Evolutionary conservation across 2,888 invertebrate species (phyloP), one percentile per base, ranked within the genome.

Genomic region (Drosophila mimica): DNA sequence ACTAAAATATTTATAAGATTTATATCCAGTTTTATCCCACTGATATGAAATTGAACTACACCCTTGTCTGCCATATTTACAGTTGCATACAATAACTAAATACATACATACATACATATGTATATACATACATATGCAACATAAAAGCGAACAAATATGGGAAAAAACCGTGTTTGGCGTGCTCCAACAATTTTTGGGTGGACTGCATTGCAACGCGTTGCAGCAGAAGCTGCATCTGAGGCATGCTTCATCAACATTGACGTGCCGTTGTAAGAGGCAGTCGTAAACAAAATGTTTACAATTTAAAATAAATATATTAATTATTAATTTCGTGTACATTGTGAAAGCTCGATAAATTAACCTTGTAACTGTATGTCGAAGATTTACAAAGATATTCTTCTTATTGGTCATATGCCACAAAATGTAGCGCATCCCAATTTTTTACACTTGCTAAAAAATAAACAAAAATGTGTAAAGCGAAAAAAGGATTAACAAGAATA

Each of bases 221-320:
- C 60, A 52, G 54, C 60, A 60, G 43, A 31, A 57, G 57, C 31
- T 61, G 79, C 70, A 64, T 49, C 60, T 53, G 51, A 36, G 52
- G 62, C 78, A 72, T 72, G 77, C 78, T 76, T 78, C 81, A 72
- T 81, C 78, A 65, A 76, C 51, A 60, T 49, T 65, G 48, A 46
- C 58, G 48, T 54, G 17, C 40, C 30, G 65, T 48, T 46, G 43
- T 46, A n/a, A 25, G 38, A 33, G 40, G 31, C 75, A 13, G 54
- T 40, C 25, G 57, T 48, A 46, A 46, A 43, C 62, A 28, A 76
- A 66, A 71, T 20, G 38, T 8, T 13, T 25, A 8, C 2, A 25
- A 46, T 40, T 17, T n/a, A n/a, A 28, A 30, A 28, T 25, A 46
- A 20, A 46, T 46, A 2, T 5, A 46, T 25, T 46, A 4, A 46